Base-by-base conservation (phyloP, 2,113 vertebrate genomes). In the Odobenus rosmarus region DNA sequence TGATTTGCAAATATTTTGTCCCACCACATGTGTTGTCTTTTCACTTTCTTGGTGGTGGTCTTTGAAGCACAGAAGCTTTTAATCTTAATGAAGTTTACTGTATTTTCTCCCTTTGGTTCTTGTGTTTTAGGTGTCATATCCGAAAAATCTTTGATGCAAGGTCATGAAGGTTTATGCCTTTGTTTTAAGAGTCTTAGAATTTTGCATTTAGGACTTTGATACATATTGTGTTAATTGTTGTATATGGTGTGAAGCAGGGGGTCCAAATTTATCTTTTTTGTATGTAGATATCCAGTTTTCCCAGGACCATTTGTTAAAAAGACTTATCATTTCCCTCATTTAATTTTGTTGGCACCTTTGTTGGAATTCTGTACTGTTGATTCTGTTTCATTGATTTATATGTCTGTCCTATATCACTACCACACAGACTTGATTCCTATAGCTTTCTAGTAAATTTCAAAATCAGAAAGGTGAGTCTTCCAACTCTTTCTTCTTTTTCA, bases 201-300 rank as follows among this genome's bases (percentile, higher is more conserved):
- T 72, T 95, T 92, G 10, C 21, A 8, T 87, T 92, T 92, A 87
- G 79, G 11, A 72, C 26, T 90, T 84, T 61, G 81, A 81, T 87
- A 31, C 3, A 71, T 62, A 53, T 92, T 26, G 5, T 87, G 26
- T 91, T 87, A 71, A 36, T 51, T 80, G 28, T 72, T 87, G 23
- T 46, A 39, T 80, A 59, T 61, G 16, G 7, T 49, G 36, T 79
- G 62, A 86, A 71, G 33, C 19, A 72, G 26, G n/a, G 51, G 33
- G 10, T 87, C n/a, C 53, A 61, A n/a, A 86, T 91, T 80, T 92
- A 39, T 74, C 26, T 26, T 94, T 62, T 74, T 53, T 82, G 7
- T 16, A 33, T 42, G 19, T 62, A 87, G 53, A 51, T 92, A 61
- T 15, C 13, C 42, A 81, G 15, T 61, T 95, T 31, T 53, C 46